Percentiles rank a stretch among this genome's conserved stretches.
phyloP scores from a whole-genome alignment of 53 echinoderm and acorn worm genomes.

The Holothuria leucospilota region DNA sequence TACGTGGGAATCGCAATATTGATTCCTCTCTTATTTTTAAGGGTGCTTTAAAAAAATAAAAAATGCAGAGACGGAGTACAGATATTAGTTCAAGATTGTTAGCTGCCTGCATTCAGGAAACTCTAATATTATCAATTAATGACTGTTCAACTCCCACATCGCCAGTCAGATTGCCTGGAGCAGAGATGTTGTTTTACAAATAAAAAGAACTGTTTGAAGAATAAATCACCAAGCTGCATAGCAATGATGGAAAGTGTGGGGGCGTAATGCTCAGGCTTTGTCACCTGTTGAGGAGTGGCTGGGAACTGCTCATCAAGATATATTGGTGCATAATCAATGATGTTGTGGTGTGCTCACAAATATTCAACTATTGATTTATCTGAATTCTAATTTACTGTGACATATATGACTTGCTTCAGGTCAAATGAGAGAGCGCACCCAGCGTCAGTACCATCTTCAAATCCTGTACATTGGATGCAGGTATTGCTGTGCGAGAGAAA shows the following conservation, averaged over 20 bases:
- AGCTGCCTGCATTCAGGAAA: constrained; percentile 11
- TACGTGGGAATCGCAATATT: too few relatives aligned
- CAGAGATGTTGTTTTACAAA: constrained; percentile 24
- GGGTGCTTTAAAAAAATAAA: too few relatives aligned
- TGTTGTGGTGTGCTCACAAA: neutral
- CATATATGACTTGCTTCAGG: constrained; percentile 26
- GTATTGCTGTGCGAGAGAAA: too few relatives aligned
- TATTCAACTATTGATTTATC: constrained; percentile 34
- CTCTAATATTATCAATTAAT: neutral
- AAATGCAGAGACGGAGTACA: neutral
- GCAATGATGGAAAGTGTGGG: neutral
- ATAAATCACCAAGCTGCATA: constrained; percentile 3
- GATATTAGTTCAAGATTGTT: neutral
- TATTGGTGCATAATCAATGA: constrained; percentile 31
- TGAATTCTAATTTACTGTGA: constrained; percentile 26
- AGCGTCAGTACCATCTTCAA: neutral
- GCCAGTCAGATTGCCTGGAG: constrained; percentile 2
- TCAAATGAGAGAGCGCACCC: neutral
- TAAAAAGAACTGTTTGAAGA: constrained; percentile 3
- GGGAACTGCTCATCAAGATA: neutral
- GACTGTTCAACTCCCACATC: constrained; percentile 20
- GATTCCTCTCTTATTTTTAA: too few relatives aligned
- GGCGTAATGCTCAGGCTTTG: neutral
- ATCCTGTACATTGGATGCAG: too few relatives aligned
- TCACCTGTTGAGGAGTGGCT: constrained; percentile 16